Conservation (phyloP, 2,113 vertebrate genomes). For the Mohoua ochrocephala region DNA sequence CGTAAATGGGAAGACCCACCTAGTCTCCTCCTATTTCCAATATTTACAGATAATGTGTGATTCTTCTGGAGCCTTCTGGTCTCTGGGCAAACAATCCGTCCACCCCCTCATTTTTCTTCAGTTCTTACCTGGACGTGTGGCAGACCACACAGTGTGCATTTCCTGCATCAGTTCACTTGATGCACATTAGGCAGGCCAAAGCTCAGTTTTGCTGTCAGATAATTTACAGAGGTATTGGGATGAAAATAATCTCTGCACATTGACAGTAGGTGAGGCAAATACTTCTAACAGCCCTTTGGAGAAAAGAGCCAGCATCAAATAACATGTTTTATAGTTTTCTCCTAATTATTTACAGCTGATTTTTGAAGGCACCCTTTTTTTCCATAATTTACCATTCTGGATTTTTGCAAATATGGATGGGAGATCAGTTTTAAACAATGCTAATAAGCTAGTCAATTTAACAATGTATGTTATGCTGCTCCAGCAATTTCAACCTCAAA, state of each 20-base stretch:
- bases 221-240: not conserved
- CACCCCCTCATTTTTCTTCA: not conserved
- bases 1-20: not conserved
- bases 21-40: not conserved
- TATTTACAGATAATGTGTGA: fast-evolving
- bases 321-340: not conserved
- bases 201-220: not conserved
- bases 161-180: not conserved
- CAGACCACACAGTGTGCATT: not conserved
- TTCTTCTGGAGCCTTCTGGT: not conserved
- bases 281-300: not conserved
- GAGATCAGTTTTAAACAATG: not conserved
- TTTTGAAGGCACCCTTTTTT: not conserved
- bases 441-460: not conserved
- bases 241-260: not conserved
- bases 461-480: not conserved
- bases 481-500: not conserved
- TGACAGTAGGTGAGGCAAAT: not conserved
- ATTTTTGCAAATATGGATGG: not conserved
- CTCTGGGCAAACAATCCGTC: not conserved
- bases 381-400: not conserved
- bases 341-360: not conserved
- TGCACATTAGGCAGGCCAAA: not conserved
- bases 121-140: not conserved
- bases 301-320: not conserved